Base-by-base conservation (phyloP, 2,113 vertebrate species). In the Clarias batrachus region DNA sequence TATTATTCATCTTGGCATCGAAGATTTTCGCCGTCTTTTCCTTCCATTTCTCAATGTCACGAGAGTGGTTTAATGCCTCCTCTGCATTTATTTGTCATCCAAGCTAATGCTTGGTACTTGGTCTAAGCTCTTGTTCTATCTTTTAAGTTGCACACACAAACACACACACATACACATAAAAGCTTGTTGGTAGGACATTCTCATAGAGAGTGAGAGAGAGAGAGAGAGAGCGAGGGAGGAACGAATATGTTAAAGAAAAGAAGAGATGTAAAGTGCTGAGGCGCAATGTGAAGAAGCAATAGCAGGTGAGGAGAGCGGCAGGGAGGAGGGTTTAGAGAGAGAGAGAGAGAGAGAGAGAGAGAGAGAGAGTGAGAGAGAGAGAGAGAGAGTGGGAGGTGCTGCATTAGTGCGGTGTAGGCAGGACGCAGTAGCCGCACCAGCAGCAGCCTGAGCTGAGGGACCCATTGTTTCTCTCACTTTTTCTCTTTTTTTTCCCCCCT, bases 401-500 rank as follows among this genome's bases (percentile, higher is more conserved):
- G 94, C 92, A 93, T 93, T 91, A 91, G 92, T 87, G 90, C 92
- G 68, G 92, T 90, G 91, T 86, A 92, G 92, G 92, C 90, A 89
- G 90, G 86, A 91, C 71, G 86, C 90, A 86, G 86, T 81, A 92
- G 86, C 85, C 91, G 89, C 85, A 90, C 86, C 87, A 92, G 91
- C 88, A 93, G 92, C 91, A 92, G 90, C 87, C 91, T 93, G 89
- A 89, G 90, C 90, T 92, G 81, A 87, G 89, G 88, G 89, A 90
- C 94, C 94, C 92, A 94, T 95, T 95, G 94, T 95, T 95, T 93
- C 93, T 94, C 93, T 91, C 56, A 87, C 84, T 88, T 90, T 92
- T 90, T 90, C 91, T 25, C 54, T 85, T 89, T 88, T 83, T 79
- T 76, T 74, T 63, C 52, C 9, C 9, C 66, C 57, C 56, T 52